Base-by-base conservation (phyloP, 2,888 invertebrate species). In the Agelastica alni region DNA sequence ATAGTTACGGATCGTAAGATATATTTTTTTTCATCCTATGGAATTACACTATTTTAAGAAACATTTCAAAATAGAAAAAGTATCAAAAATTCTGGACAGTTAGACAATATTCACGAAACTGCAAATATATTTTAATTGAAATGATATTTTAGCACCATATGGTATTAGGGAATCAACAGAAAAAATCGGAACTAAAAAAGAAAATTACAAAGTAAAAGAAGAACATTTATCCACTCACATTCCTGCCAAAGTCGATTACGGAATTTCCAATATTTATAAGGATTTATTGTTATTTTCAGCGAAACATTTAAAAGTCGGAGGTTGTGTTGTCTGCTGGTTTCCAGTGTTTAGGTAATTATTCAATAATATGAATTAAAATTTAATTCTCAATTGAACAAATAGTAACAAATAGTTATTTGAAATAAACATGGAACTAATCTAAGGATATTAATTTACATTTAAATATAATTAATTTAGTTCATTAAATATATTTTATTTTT, bases 1-100 rank as follows among this genome's bases (percentile, higher is more conserved):
- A 94, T 99, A 56, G 85, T 99, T 52, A 96, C 97, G 20, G 99
- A 99, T 78, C 99, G 93, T 94, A 79, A 83, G 89, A n/a, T n/a
- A n/a, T n/a, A n/a, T n/a, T n/a, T n/a, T n/a, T n/a, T n/a, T n/a
- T n/a, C n/a, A n/a, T n/a, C n/a, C n/a, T n/a, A n/a, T n/a, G n/a
- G n/a, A n/a, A n/a, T n/a, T n/a, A n/a, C n/a, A n/a, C n/a, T 28
- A 17, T 28, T 13, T 16, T 30, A 34, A 12, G 6, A 31, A 9
- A 12, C 9, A 31, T 36, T 39, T 7, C 4, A 45, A 13, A 13
- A 4, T 37, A 31, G 9, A 20, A 14, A 34, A 56, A 43, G 44
- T 32, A 42, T 51, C 34, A n/a, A n/a, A n/a, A n/a, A n/a, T n/a
- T n/a, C n/a, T n/a, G n/a, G n/a, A n/a, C n/a, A n/a, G n/a, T n/a